Percentiles rank a stretch among this genome's conserved stretches.
These are phyloP conservation scores for Mactromeris polynyma DNA, from an alignment of 2,888 invertebrate genomes.

Conservation along the genomic window DNA sequence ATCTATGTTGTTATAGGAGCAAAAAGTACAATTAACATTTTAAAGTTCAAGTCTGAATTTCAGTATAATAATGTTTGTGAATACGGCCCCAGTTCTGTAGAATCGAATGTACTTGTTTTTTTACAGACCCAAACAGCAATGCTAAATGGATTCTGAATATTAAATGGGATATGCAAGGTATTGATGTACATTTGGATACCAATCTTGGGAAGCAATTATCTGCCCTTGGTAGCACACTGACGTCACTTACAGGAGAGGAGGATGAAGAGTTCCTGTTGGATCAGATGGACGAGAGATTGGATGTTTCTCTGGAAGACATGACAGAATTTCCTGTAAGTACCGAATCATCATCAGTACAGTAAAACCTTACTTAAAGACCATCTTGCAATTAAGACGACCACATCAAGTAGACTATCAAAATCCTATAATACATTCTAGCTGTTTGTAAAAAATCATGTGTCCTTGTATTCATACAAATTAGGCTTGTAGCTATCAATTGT, in stretches of 20 bases:
- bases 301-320: conserved; percentile 68
- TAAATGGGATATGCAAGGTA: conserved; percentile 99
- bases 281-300: conserved; percentile 62
- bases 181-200: conserved; percentile 97
- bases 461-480: too few relatives aligned
- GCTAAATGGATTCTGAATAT: conserved; percentile 99
- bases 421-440: too few relatives aligned
- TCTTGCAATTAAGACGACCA: too few relatives aligned
- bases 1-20: too few relatives aligned
- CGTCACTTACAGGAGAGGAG: conserved; percentile 95
- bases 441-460: too few relatives aligned
- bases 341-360: not conserved
- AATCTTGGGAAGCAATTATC: conserved; percentile 98
- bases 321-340: conserved; percentile 48
- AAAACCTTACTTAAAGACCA: not conserved
- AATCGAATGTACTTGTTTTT: not conserved
- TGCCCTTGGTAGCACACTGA: conserved; percentile 97
- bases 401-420: too few relatives aligned
- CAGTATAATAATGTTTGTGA: too few relatives aligned
- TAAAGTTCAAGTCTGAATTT: too few relatives aligned
- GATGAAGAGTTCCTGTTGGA: conserved; percentile 86
- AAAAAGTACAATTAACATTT: too few relatives aligned
- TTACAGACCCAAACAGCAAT: conserved; percentile 87
- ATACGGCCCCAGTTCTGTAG: too few relatives aligned
- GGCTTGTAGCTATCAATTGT: too few relatives aligned